Evolutionary conservation across 2,797 vertebrate species (phyloP).

Genomic region (Dendrocincla fuliginosa): DNA sequence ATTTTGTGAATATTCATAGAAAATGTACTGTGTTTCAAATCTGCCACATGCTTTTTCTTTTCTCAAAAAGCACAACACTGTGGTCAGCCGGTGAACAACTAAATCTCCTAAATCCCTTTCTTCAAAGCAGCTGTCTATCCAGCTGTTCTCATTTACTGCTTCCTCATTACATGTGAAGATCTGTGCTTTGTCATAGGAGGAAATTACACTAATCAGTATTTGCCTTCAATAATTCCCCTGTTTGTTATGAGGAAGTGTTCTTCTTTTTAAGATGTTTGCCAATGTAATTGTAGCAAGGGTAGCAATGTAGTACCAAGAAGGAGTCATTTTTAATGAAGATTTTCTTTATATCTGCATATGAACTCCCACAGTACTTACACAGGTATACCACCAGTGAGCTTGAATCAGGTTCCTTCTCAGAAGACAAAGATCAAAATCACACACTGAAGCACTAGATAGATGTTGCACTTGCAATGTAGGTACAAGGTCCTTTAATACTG

Average conservation of each 20-base stretch:
- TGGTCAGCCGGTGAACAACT: neutral
- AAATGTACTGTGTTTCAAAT: neutral
- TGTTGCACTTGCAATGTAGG: fast-evolving
- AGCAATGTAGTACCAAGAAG: neutral
- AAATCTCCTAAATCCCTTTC: neutral
- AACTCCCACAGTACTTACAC: neutral
- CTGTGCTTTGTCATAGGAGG: neutral
- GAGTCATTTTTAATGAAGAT: neutral
- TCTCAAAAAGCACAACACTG: neutral
- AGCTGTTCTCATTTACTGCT: neutral
- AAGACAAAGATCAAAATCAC: neutral
- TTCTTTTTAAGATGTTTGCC: neutral
- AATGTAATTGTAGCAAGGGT: too few species aligned
- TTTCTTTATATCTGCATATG: neutral
- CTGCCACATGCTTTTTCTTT: neutral
- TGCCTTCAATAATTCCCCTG: neutral
- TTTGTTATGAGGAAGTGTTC: neutral
- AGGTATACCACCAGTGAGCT: neutral
- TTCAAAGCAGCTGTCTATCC: neutral
- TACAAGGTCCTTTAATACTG: neutral
- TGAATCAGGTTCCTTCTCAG: neutral
- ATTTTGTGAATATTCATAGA: neutral
- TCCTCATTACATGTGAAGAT: neutral
- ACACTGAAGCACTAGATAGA: too few species aligned
- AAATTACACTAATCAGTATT: neutral